These are phyloP conservation scores for Ptychodera flava DNA, from an alignment of 35 echinoderm and acorn worm genomes.

Conservation along the genomic window DNA sequence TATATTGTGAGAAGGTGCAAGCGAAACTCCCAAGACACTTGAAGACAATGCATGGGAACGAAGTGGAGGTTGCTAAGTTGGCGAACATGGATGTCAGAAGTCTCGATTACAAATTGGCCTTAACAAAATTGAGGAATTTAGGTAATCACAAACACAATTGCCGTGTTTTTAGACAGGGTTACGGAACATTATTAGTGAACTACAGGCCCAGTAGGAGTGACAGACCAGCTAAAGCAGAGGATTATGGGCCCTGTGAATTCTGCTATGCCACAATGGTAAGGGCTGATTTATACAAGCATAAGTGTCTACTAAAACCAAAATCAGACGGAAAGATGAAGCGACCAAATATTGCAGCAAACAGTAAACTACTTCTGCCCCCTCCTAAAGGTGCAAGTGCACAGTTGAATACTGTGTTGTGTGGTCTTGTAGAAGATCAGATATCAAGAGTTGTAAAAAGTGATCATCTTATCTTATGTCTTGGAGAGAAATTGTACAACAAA, in stretches of 20 bases:
- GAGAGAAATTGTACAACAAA: slow-evolving; percentile 32
- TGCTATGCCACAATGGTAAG: slow-evolving; percentile 46
- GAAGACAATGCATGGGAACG: slow-evolving; percentile 19
- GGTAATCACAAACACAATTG: slow-evolving; percentile 58
- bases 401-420: slow-evolving; percentile 34
- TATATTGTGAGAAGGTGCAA: slow-evolving; percentile 15
- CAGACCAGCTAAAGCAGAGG: slow-evolving; percentile 22
- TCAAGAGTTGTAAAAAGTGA: slow-evolving; percentile 33
- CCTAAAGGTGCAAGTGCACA: not conserved
- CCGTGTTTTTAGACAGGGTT: slow-evolving; percentile 27
- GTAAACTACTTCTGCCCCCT: slow-evolving; percentile 30
- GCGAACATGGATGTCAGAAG: slow-evolving; percentile 18
- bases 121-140: slow-evolving; percentile 45
- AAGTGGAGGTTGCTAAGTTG: slow-evolving; percentile 28
- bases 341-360: slow-evolving; percentile 18
- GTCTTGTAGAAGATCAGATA: slow-evolving; percentile 25
- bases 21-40: slow-evolving; percentile 37
- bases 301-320: slow-evolving; percentile 15
- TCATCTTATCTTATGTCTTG: slow-evolving; percentile 40
- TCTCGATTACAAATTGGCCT: slow-evolving; percentile 19
- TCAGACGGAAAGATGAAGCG: slow-evolving; percentile 5
- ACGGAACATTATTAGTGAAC: slow-evolving; percentile 44
- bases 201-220: slow-evolving; percentile 30
- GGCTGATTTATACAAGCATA: slow-evolving; percentile 50
- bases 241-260: slow-evolving; percentile 54